Conservation (phyloP, 1,140 invertebrate species). For the Vanessa atalanta region DNA sequence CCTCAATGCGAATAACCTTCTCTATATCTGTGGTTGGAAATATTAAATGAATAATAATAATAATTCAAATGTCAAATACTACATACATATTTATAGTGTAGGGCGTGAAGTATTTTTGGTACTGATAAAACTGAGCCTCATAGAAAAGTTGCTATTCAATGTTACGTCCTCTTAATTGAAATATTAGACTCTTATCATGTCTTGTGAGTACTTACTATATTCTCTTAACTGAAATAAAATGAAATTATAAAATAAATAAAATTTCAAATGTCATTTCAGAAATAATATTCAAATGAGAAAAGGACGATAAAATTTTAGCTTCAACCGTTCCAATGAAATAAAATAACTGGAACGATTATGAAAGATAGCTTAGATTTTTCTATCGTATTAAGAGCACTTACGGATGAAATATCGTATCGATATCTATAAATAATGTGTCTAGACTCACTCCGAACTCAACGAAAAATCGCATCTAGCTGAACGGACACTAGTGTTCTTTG, state of each 20-base stretch:
- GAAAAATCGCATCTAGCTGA: neutral
- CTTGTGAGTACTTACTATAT: too few species aligned
- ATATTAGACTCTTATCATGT: too few species aligned
- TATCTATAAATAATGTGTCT: conserved; percentile 38
- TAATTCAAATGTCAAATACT: too few species aligned
- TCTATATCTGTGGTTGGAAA: too few species aligned
- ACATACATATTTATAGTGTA: too few species aligned
- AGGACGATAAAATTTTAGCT: conserved; percentile 3
- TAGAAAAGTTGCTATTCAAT: too few species aligned
- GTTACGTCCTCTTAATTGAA: too few species aligned
- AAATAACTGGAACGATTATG: conserved; percentile 9
- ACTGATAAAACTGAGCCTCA: too few species aligned
- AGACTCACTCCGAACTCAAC: conserved; percentile 20
- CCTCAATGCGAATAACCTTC: too few species aligned
- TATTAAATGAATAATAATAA: too few species aligned
- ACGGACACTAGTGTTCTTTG: conserved; percentile 9
- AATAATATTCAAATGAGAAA: conserved; percentile 11
- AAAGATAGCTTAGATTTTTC: conserved; percentile 8
- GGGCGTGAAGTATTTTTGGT: too few species aligned
- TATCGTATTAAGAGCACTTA: conserved; percentile 9
- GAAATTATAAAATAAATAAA: conserved; percentile 7
- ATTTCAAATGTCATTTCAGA: conserved; percentile 2
- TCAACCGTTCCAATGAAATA: conserved; percentile 1
- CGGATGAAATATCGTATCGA: conserved; percentile 10
- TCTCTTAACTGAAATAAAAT: neutral